phyloP scores from a whole-genome alignment of 2,888 invertebrate genomes.

The Acanthosoma haemorrhoidale region DNA sequence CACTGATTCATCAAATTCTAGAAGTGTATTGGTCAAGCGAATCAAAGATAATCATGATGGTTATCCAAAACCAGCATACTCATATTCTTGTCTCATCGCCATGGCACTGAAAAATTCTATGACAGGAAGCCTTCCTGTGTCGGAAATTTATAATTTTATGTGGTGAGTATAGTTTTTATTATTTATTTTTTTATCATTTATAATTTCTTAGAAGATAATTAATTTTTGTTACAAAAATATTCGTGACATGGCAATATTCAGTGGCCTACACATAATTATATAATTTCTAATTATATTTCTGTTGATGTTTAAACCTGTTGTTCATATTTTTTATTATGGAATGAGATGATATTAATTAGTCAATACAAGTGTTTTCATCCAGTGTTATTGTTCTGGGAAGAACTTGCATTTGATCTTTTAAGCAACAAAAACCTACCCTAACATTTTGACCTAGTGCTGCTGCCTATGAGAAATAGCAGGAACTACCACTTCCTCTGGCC shows the following conservation, averaged over 20 bases:
- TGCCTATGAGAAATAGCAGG: too few relatives aligned
- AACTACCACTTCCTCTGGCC: too few relatives aligned
- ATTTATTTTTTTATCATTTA: background rate
- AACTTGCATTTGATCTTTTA: too few relatives aligned
- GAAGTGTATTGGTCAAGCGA: slow-evolving; percentile 21
- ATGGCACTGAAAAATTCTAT: slow-evolving; percentile 95
- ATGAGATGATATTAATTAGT: too few relatives aligned
- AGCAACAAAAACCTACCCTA: too few relatives aligned
- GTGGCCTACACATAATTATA: background rate
- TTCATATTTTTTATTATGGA: too few relatives aligned
- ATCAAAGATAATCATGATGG: slow-evolving; percentile 17
- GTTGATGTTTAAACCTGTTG: too few relatives aligned
- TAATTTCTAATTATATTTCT: too few relatives aligned
- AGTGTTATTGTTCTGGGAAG: too few relatives aligned
- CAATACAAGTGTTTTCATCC: too few relatives aligned
- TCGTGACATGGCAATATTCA: background rate
- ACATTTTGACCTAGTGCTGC: too few relatives aligned
- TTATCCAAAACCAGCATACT: slow-evolving; percentile 94
- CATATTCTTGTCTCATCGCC: slow-evolving; percentile 95
- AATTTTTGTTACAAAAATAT: too few relatives aligned
- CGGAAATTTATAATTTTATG: slow-evolving; percentile 98
- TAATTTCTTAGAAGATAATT: background rate
- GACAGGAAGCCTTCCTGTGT: slow-evolving; percentile 90
- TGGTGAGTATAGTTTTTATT: slow-evolving; percentile 60
- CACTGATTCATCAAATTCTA: background rate